Base-by-base conservation (phyloP, 2,888 invertebrate genomes). In the Perithous albicinctus region DNA sequence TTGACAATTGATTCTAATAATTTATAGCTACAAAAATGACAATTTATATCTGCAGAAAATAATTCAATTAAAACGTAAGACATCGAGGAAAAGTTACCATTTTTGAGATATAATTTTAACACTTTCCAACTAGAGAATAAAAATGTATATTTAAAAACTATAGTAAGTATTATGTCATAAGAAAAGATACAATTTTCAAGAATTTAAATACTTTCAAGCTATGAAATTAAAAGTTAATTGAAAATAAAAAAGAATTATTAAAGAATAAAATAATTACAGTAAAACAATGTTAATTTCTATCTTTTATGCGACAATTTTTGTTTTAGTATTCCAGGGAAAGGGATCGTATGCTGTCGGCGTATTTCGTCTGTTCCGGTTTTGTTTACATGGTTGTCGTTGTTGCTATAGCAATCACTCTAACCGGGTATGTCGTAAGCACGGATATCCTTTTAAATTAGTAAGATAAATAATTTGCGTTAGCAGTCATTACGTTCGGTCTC, bases 301-400 rank as follows among this genome's bases (percentile, higher is more conserved):
- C 23, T 48, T 48, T 7, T 46, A 18, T 46, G 23, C 29, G 10
- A 2, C 35, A 48, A 26, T 43, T 51, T 64, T 74, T 61, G 43
- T 94, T 94, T 76, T 95, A 98, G 98, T 98, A 97, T 92, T 95
- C 95, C 56, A 94, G 94, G 73, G 97, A 98, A 90, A 95, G 96
- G 77, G 98, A 98, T 93, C 94, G 95, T 87, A 98, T 98, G 98
- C 94, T 98, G 88, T 95, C 96, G 80, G 95, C 97, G 18, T 98
- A 98, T 92, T 97, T 97, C 93, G 94, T 96, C 84, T 97, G 97
- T 93, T 96, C 97, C 43, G 94, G 97, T 69, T 93, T 96, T 84
- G 95, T 97, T 87, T 96, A 96, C 90, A 86, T 95, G 54, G 95
- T 96, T 76, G 95, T 97, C 79, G 94, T 95, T 61, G 85, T 95